Conservation (phyloP, 2,113 vertebrate genomes). For the Chlamydotis undulata region DNA sequence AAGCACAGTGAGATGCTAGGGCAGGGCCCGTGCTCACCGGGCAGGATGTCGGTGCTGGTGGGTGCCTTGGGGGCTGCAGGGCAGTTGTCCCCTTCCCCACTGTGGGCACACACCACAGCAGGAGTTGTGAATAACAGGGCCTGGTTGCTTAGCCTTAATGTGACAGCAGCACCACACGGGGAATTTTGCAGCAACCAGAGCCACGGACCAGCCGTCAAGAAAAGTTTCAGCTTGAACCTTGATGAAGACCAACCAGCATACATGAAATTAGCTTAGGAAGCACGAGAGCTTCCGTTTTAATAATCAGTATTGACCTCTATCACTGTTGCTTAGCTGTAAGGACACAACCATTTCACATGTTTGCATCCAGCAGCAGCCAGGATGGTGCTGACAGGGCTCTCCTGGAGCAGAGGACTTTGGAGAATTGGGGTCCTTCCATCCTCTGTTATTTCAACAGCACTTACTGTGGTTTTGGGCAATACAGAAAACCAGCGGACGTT, state of each 20-base stretch:
- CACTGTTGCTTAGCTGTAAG: background rate
- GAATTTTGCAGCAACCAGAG: background rate
- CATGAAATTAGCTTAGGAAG: background rate
- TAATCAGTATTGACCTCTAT: background rate
- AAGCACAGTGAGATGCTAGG: background rate
- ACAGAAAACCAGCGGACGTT: rapidly evolving
- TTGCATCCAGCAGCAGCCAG: background rate
- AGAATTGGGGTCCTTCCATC: background rate
- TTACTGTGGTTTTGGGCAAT: background rate
- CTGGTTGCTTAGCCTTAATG: background rate
- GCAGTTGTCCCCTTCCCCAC: background rate
- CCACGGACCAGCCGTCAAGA: background rate
- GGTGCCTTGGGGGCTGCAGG: background rate
- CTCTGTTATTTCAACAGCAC: background rate
- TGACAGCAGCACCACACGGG: background rate
- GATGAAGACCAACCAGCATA: background rate
- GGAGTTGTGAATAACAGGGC: background rate
- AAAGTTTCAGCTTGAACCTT: background rate
- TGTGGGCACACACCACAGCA: background rate
- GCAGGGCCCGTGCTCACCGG: background rate
- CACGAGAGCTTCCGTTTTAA: background rate
- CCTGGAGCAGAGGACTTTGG: background rate
- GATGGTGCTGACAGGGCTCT: rapidly evolving
- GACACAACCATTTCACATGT: background rate
- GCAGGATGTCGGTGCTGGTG: rapidly evolving